Percentiles rank a stretch among this genome's conserved stretches.
These are phyloP conservation scores for Turnix velox DNA, from an alignment of 2,113 vertebrate genomes.

Conservation along the genomic window DNA sequence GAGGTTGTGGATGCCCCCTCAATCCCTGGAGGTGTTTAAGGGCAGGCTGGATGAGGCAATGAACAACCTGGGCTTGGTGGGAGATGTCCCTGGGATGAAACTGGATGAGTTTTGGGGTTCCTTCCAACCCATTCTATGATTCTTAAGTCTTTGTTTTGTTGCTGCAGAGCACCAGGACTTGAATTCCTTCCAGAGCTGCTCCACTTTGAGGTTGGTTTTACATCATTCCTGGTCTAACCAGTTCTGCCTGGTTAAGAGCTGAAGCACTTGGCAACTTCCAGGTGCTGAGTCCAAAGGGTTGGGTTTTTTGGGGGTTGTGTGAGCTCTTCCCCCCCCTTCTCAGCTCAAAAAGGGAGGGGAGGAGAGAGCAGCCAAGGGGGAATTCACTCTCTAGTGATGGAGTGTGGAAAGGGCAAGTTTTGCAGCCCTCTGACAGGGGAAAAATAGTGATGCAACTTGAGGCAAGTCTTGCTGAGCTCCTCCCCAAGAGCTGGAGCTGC, in stretches of 20 bases:
- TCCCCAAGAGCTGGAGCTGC: not conserved
- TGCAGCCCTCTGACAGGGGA: not conserved
- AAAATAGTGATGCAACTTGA: conserved; percentile 38
- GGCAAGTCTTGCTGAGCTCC: not conserved
- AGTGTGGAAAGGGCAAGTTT: not conserved
- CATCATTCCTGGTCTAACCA: not conserved
- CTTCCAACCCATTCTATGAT: no score
- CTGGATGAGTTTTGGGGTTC: no score
- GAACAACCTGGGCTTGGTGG: no score
- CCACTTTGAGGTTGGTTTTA: not conserved
- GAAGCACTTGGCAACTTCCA: not conserved
- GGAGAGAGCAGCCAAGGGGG: not conserved
- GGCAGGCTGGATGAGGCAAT: no score
- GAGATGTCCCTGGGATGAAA: no score
- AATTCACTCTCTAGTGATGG: not conserved
- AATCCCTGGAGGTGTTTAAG: no score
- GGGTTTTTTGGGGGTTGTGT: not conserved
- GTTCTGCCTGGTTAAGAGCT: not conserved
- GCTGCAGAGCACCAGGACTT: not conserved
- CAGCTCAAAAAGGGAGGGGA: rapidly evolving
- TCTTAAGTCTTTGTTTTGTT: not conserved
- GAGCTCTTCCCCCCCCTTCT: not conserved
- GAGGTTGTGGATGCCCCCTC: no score
- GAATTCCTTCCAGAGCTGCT: not conserved
- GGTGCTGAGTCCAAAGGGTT: not conserved